Conservation (phyloP, 2,888 invertebrate species). For the Phengaris arion region DNA sequence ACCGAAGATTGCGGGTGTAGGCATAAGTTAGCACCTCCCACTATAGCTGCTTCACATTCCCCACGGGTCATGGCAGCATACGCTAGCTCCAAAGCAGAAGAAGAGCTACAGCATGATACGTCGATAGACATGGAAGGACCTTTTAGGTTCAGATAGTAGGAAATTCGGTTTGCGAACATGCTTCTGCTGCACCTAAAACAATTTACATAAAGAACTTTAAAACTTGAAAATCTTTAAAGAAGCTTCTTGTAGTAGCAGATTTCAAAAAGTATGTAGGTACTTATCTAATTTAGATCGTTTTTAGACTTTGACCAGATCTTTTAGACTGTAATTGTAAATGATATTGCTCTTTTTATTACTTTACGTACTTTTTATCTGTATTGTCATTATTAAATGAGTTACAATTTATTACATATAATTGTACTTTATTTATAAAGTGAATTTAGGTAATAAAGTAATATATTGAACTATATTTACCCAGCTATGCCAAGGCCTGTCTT, state of each 20-base stretch:
- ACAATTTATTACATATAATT: not conserved
- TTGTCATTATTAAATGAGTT: not conserved
- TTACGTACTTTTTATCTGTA: too few relatives aligned
- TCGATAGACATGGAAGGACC: slow-evolving; percentile 55
- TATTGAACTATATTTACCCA: slow-evolving; percentile 34
- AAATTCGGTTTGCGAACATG: slow-evolving; percentile 58
- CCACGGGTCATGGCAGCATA: slow-evolving; percentile 49
- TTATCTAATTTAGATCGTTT: too few relatives aligned
- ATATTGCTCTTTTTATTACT: too few relatives aligned
- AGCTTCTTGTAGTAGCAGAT: too few relatives aligned
- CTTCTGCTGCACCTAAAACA: slow-evolving; percentile 45
- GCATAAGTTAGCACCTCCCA: slow-evolving; percentile 77
- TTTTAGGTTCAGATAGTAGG: slow-evolving; percentile 55
- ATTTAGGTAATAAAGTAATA: not conserved
- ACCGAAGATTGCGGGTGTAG: slow-evolving; percentile 63
- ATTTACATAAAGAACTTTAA: not conserved
- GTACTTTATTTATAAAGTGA: not conserved
- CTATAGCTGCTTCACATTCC: slow-evolving; percentile 72
- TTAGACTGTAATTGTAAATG: too few relatives aligned
- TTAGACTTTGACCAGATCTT: too few relatives aligned
- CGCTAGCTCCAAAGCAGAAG: slow-evolving; percentile 50
- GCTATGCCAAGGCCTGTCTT: slow-evolving; percentile 38
- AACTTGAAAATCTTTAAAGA: too few relatives aligned
- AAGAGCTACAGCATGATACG: slow-evolving; percentile 48
- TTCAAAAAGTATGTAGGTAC: too few relatives aligned